Base-by-base conservation (phyloP, 2,797 vertebrate species). In the Graptemys geographica region DNA sequence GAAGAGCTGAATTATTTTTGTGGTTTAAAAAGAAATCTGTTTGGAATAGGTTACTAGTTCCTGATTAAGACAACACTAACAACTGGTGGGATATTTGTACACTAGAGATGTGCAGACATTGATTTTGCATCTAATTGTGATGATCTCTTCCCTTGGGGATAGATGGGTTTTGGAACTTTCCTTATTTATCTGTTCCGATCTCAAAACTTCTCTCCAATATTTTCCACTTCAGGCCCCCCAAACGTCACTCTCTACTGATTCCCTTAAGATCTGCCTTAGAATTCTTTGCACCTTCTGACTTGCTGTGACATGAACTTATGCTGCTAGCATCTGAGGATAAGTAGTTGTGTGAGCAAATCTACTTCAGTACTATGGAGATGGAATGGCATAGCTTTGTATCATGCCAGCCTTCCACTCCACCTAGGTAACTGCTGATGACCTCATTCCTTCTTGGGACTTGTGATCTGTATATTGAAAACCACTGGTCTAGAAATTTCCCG, bases 21-120 rank as follows among this genome's bases (percentile, higher is more conserved):
- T 78, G 74, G 44, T 31, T 49, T 49, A 44, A 74, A 44, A 72
- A 69, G 84, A 90, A 83, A 33, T 21, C 62, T 92, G 62, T 95
- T 95, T 57, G 59, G 81, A 90, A 55, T 92, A 0, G 0, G 81
- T 87, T 91, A 83, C 65, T 91, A 65, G 91, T 86, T 94, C 91
- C 92, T 84, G 94, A 89, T 74, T 92, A n/a, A 89, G 95, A 91
- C 94, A 94, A 79, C 80, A 56, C 81, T 91, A 84, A 90, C 12
- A 23, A 92, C 90, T 95, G 81, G 52, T 84, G 80, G 53, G 76
- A 84, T 79, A 78, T 79, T 93, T 94, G 89, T 90, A 95, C 95
- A 96, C 94, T 96, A 95, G 94, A 96, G 95, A 92, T 0, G 9
- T 81, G 88, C 79, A 84, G 74, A 91, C 89, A 92, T 96, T 93